Conservation (phyloP, 2,888 invertebrate species). For the Digitonthophagus gazella region DNA sequence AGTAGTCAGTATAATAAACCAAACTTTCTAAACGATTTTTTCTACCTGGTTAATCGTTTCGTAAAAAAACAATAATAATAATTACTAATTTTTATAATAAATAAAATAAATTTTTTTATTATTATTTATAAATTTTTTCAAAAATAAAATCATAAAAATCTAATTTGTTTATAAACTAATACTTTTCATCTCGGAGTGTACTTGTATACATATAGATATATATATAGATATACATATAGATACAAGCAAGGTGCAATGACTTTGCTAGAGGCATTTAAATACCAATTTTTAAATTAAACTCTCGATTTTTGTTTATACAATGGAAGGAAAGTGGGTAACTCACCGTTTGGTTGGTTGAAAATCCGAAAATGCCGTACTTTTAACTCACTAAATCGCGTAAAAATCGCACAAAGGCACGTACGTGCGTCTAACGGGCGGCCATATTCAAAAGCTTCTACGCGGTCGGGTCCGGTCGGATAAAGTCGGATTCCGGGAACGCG, state of each 20-base stretch:
- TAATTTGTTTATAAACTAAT: slow-evolving; percentile 16
- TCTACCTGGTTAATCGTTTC: slow-evolving; percentile 7
- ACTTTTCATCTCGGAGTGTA: slow-evolving; percentile 19
- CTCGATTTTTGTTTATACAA: neutral
- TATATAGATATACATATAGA: neutral
- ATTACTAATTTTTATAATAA: neutral
- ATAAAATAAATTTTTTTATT: slow-evolving; percentile 1
- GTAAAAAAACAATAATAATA: neutral
- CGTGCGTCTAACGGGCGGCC: slow-evolving; percentile 23
- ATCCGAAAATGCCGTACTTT: slow-evolving; percentile 18
- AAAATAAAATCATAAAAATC: slow-evolving; percentile 21
- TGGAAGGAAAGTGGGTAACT: slow-evolving; percentile 11
- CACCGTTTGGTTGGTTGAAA: slow-evolving; percentile 19
- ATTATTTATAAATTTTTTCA: slow-evolving; percentile 6
- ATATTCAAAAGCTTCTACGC: slow-evolving; percentile 23
- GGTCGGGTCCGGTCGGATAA: slow-evolving; percentile 9
- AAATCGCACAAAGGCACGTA: slow-evolving; percentile 19
- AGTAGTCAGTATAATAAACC: slow-evolving; percentile 3
- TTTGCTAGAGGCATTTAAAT: slow-evolving; percentile 25
- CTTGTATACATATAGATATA: slow-evolving; percentile 4
- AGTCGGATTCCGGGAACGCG: slow-evolving; percentile 24
- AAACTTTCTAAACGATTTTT: slow-evolving; percentile 10
- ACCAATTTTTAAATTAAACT: slow-evolving; percentile 24
- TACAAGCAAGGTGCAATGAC: slow-evolving; percentile 26
- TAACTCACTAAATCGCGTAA: slow-evolving; percentile 22